Conservation (phyloP, 92 coral and sea anemone genomes). For the Porites cylindrica region DNA sequence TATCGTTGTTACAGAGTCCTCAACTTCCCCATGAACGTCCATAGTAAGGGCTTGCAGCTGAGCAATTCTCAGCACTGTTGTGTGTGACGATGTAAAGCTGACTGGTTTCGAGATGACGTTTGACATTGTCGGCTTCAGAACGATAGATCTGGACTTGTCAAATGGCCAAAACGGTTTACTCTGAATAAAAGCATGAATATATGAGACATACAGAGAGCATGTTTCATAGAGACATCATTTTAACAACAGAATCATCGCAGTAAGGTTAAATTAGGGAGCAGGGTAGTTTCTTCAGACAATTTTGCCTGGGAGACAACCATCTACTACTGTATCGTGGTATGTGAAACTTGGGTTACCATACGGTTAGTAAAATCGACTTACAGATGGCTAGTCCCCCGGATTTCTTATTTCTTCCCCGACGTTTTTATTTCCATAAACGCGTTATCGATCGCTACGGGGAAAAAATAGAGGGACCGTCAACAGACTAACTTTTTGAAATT, state of each 20-base stretch:
- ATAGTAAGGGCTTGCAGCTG: constrained; percentile 78
- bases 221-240: neutral
- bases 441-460: no score
- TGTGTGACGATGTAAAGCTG: constrained; percentile 72
- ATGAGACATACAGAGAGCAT: neutral
- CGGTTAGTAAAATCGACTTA: no score
- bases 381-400: no score
- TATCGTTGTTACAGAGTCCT: constrained; percentile 90
- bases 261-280: no score
- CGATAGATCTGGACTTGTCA: constrained; percentile 66
- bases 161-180: constrained; percentile 95
- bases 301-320: no score
- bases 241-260: neutral
- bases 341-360: no score
- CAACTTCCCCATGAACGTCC: constrained; percentile 89
- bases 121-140: constrained; percentile 79
- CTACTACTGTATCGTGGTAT: no score
- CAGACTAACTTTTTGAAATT: no score
- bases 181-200: constrained; percentile 40
- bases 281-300: no score
- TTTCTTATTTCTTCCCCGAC: no score
- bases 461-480: no score
- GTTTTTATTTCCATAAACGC: no score
- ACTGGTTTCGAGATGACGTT: constrained; percentile 79
- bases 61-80: constrained; percentile 87